Conservation (phyloP, 2,797 vertebrate genomes). For the Oryzias dopingdopingensis region DNA sequence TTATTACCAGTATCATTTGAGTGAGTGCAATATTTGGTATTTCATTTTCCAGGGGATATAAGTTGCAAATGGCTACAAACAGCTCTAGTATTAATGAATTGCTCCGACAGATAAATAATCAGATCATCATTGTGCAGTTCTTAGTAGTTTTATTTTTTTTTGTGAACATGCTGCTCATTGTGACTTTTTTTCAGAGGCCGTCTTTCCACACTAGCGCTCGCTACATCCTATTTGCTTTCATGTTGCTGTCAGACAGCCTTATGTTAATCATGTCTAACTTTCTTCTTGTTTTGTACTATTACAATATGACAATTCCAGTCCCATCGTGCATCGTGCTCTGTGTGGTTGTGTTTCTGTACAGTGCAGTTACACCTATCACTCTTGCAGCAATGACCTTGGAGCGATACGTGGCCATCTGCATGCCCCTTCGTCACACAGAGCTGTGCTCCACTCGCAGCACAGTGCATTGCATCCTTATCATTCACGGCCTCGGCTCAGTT, state of each 20-base stretch:
- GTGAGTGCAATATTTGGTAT: no score
- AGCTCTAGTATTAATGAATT: no score
- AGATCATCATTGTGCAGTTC: not conserved
- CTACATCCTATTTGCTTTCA: not conserved
- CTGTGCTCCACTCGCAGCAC: slow-evolving; percentile 37
- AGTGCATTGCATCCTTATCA: slow-evolving; percentile 33
- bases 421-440: slow-evolving; percentile 60
- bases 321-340: not conserved
- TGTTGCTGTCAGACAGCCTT: not conserved
- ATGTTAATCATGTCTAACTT: not conserved
- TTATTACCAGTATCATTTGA: no score
- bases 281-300: not conserved
- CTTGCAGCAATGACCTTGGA: slow-evolving; percentile 66
- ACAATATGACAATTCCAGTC: not conserved
- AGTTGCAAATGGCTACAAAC: no score
- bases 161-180: not conserved
- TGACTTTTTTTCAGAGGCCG: not conserved
- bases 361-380: not conserved
- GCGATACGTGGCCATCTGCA: slow-evolving; percentile 68
- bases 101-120: not conserved
- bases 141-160: not conserved
- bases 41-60: no score
- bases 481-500: slow-evolving; percentile 49
- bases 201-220: not conserved
- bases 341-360: not conserved